Percentiles rank a stretch among this genome's conserved stretches.
Evolutionary conservation across 2,113 vertebrate genomes (phyloP).

Genomic region (Zeus faber): DNA sequence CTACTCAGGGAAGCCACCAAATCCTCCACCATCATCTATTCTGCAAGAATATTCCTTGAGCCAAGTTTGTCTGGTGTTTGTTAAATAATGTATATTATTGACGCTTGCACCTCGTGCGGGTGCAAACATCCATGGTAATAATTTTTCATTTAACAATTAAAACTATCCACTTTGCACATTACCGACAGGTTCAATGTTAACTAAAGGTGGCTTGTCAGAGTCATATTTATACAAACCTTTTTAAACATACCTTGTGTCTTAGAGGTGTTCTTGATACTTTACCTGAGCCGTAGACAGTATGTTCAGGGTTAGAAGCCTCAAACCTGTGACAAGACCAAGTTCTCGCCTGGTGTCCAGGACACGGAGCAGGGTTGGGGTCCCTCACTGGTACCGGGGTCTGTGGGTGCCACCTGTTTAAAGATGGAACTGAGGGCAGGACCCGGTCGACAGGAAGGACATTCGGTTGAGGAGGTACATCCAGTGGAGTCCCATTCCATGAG

Average conservation of each 20-base stretch:
- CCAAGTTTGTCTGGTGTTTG: no score
- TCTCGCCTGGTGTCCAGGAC: neutral
- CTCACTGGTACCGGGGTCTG: neutral
- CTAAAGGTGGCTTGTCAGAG: no score
- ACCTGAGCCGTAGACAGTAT: slow-evolving; percentile 32
- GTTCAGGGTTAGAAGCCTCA: neutral
- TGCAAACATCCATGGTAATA: neutral
- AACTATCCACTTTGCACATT: neutral
- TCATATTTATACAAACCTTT: neutral
- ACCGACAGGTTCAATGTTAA: neutral
- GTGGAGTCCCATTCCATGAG: slow-evolving; percentile 28
- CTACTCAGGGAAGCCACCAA: no score
- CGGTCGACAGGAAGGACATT: neutral
- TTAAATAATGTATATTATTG: no score
- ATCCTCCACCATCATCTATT: no score
- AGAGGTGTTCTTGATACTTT: slow-evolving; percentile 39
- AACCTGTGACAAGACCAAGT: slow-evolving; percentile 9
- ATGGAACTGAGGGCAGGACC: no score
- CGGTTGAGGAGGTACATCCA: slow-evolving; percentile 26
- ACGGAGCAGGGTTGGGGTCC: neutral
- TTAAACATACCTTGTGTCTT: slow-evolving; percentile 42
- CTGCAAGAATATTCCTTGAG: no score
- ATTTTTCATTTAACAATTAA: neutral
- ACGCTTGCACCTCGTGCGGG: no score
- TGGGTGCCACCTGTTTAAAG: no score